Base-by-base conservation (phyloP, 2,888 invertebrate species). In the Aproaerema taeniolella region DNA sequence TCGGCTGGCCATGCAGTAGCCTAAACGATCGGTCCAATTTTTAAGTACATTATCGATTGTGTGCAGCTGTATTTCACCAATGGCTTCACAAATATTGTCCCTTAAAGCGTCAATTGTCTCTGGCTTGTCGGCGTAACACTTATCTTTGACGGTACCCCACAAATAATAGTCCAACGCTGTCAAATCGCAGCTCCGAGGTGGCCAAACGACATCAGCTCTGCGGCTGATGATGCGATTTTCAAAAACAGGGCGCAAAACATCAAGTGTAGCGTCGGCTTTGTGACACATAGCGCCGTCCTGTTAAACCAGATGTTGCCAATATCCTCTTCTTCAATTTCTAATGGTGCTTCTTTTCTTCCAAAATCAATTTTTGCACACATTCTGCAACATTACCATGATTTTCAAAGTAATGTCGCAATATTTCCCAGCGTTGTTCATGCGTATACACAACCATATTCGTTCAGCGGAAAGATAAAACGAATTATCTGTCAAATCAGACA, bases 131-230 rank as follows among this genome's bases (percentile, higher is more conserved):
- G n/a, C n/a, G n/a, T n/a, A n/a, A n/a, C n/a, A n/a, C n/a, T n/a
- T n/a, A n/a, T n/a, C n/a, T n/a, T n/a, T n/a, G n/a, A n/a, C n/a
- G n/a, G n/a, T n/a, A n/a, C n/a, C n/a, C n/a, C n/a, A n/a, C n/a
- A n/a, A n/a, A n/a, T n/a, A n/a, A n/a, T 20, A 20, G 24, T 20
- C 24, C 39, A 41, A 30, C 33, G 37, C 45, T 31, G 42, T 47
- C 42, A 47, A 49, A 42, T 47, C 43, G 33, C 42, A 50, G 38
- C 43, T 44, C 20, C 45, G 36, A 41, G 46, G 46, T 29, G 44
- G 66, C 45, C 47, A 47, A 42, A 35, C 43, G 35, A 42, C 45
- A 38, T 49, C 48, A 39, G 48, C 39, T 34, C 37, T 45, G 25
- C 38, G 41, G 32, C 34, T 46, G 42, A 50, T 42, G 31, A 45